phyloP scores from a whole-genome alignment of 1,140 invertebrate genomes.

The Brachionus paranguensis region DNA sequence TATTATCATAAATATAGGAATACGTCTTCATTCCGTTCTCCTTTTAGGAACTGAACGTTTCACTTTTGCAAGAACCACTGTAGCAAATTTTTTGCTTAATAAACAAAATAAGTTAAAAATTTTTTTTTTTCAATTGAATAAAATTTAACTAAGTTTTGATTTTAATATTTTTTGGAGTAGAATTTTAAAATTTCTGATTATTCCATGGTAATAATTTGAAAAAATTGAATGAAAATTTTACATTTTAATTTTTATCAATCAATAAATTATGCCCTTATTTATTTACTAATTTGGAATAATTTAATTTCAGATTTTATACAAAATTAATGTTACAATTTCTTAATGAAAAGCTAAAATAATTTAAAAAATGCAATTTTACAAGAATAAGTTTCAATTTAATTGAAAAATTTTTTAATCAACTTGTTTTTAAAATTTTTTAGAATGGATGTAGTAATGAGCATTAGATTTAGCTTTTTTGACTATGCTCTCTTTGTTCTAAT shows the following conservation, averaged over 20 bases:
- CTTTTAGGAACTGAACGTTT: too few relatives aligned
- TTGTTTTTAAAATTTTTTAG: neutral
- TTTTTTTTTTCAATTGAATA: too few relatives aligned
- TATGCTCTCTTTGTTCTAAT: slow-evolving; percentile 8
- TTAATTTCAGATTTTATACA: neutral
- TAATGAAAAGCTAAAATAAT: neutral
- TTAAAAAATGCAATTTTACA: neutral
- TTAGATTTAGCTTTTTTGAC: neutral
- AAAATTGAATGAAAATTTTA: neutral
- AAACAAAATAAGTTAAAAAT: too few relatives aligned
- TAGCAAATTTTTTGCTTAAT: too few relatives aligned
- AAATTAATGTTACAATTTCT: neutral
- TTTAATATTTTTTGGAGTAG: too few relatives aligned
- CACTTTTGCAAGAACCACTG: too few relatives aligned
- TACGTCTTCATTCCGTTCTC: too few relatives aligned
- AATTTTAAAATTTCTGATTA: too few relatives aligned
- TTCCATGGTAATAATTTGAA: too few relatives aligned
- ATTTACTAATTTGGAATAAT: neutral
- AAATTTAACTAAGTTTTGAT: too few relatives aligned
- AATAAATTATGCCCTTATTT: neutral
- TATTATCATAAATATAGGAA: too few relatives aligned
- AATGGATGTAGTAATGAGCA: neutral
- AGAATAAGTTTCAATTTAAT: neutral
- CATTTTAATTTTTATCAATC: neutral
- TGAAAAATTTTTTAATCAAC: neutral